Evolutionary conservation across 2,113 vertebrate genomes (phyloP).

Genomic region (Petrocephalus zakoni): DNA sequence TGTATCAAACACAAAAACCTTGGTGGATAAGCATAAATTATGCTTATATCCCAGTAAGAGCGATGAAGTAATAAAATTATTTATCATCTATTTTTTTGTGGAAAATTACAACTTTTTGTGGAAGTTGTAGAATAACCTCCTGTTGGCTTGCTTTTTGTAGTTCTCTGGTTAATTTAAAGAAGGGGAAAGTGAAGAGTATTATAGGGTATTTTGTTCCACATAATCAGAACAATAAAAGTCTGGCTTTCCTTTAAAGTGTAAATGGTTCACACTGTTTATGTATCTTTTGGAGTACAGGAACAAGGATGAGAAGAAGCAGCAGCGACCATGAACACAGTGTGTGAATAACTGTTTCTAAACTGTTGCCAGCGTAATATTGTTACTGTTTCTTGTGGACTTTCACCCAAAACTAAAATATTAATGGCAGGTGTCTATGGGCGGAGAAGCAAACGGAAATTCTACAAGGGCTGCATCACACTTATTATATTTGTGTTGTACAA

Average conservation of each 20-base stretch:
- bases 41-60: not conserved
- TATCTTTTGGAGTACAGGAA: not conserved
- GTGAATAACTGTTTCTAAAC: no score
- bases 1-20: not conserved
- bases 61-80: not conserved
- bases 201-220: not conserved
- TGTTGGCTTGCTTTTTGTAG: not conserved
- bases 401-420: not conserved
- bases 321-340: not conserved
- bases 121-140: not conserved
- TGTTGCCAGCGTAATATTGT: not conserved
- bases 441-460: not conserved
- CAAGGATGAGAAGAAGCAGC: not conserved
- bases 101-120: not conserved
- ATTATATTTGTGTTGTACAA: not conserved
- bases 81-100: not conserved
- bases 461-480: not conserved
- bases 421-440: not conserved
- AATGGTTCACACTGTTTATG: not conserved
- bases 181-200: not conserved
- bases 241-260: not conserved
- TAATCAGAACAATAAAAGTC: not conserved
- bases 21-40: not conserved
- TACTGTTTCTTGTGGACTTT: not conserved
- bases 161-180: not conserved